A percentile compares a stretch with the other conserved stretches of the same genome.
Conservation (phyloP, 2,113 vertebrate genomes). For the Aegypius monachus region DNA sequence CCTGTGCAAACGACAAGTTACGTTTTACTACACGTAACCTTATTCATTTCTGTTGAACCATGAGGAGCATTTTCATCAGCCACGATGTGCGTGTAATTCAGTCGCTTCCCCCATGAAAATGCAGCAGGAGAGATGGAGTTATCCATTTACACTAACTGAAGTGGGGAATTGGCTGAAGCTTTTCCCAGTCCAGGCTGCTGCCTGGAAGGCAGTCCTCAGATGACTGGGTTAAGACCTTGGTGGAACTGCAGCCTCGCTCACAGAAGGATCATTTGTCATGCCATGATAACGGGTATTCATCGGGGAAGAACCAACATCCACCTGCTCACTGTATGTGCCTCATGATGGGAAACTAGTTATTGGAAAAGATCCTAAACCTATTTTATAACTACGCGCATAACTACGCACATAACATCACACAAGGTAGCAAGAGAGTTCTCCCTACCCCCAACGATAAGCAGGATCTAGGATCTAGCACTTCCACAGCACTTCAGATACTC, state of each 20-base stretch:
- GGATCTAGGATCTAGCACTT: background rate
- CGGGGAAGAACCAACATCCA: background rate
- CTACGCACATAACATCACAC: background rate
- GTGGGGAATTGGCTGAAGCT: fast-evolving
- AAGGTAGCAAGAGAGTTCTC: background rate
- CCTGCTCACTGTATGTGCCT: fast-evolving
- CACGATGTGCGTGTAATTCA: fast-evolving
- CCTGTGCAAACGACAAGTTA: background rate
- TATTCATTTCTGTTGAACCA: background rate
- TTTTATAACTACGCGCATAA: background rate
- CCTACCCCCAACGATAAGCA: background rate
- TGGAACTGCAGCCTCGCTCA: background rate
- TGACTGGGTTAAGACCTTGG: fast-evolving
- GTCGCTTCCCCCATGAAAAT: background rate
- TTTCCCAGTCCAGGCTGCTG: background rate
- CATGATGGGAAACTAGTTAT: fast-evolving
- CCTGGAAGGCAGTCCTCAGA: background rate
- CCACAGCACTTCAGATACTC: background rate
- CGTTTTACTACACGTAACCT: background rate
- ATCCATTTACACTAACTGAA: fast-evolving
- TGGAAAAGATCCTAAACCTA: background rate
- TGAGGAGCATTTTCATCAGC: background rate
- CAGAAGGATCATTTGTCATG: background rate
- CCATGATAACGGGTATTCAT: fast-evolving
- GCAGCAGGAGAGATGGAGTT: background rate